A percentile compares a stretch with the other conserved stretches of the same genome.
These are phyloP conservation scores for Coecobrya sp. DNA, from an alignment of 2,888 invertebrate genomes.

Conservation along the genomic window DNA sequence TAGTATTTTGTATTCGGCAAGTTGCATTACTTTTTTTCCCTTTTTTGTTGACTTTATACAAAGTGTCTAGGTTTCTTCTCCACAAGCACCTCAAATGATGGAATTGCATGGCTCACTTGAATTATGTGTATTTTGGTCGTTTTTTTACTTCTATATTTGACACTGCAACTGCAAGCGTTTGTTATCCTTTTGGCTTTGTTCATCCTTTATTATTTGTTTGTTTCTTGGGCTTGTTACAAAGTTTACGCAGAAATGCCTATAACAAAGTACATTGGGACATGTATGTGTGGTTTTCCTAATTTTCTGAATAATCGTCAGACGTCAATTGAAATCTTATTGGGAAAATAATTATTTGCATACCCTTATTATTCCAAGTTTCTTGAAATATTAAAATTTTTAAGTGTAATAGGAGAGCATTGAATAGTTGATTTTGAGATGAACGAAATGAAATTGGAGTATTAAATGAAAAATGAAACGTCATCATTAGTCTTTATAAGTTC, in stretches of 20 bases:
- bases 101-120: slow-evolving; percentile 53
- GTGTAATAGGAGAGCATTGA: background rate
- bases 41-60: slow-evolving; percentile 2
- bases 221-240: background rate
- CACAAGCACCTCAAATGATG: slow-evolving; percentile 25
- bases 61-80: slow-evolving; percentile 7
- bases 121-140: slow-evolving; percentile 38
- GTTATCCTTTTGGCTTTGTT: slow-evolving; percentile 27
- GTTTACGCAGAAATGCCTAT: background rate
- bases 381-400: background rate
- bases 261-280: background rate
- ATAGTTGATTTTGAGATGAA: background rate
- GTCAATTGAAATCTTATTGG: background rate
- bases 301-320: slow-evolving; percentile 7
- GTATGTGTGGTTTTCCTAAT: slow-evolving; percentile 63
- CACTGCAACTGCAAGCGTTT: background rate
- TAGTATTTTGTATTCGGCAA: slow-evolving; percentile 30
- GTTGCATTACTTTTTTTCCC: background rate
- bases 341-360: background rate
- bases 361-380: background rate
- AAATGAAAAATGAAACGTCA: slow-evolving; percentile 59
- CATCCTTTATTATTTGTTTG: slow-evolving; percentile 10
- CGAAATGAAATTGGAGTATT: slow-evolving; percentile 24
- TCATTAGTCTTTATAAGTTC: slow-evolving; percentile 32
- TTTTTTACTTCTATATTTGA: slow-evolving; percentile 31